Conservation (phyloP, 1,140 invertebrate species). For the Teleogryllus occipitalis region DNA sequence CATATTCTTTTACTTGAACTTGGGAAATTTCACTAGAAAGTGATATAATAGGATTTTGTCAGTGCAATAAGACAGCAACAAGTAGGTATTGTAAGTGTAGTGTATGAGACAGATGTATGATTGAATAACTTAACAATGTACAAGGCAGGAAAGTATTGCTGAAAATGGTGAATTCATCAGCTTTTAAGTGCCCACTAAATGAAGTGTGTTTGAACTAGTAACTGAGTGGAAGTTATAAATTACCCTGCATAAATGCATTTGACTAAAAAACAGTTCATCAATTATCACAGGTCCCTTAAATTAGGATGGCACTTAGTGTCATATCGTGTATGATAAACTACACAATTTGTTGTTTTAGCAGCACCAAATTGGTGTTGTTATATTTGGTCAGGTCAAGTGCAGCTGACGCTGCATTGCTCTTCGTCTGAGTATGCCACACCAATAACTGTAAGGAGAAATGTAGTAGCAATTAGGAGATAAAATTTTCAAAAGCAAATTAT, state of each 20-base stretch:
- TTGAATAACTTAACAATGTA: neutral
- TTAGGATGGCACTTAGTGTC: slow-evolving; percentile 3
- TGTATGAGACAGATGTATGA: neutral
- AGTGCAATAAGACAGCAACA: neutral
- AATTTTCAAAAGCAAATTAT: too few relatives aligned
- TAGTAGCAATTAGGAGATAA: too few relatives aligned
- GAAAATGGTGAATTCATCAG: neutral
- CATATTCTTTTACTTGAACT: neutral
- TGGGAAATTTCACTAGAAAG: neutral
- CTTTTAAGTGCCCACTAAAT: neutral
- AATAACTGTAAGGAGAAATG: slow-evolving; percentile 48
- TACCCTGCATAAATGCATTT: neutral
- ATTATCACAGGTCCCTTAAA: slow-evolving; percentile 4
- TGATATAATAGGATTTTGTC: neutral
- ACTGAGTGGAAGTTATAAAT: slow-evolving; percentile 1
- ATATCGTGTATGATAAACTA: slow-evolving; percentile 23
- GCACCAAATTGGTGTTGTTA: slow-evolving; percentile 52
- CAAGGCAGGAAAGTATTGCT: neutral
- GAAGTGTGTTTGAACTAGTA: neutral
- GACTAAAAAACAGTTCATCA: neutral
- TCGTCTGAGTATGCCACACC: slow-evolving; percentile 84
- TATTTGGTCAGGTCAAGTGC: slow-evolving; percentile 49
- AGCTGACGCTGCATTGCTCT: slow-evolving; percentile 58
- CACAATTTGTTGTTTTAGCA: slow-evolving; percentile 42
- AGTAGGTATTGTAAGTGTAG: neutral